Evolutionary conservation across 2,797 vertebrate genomes (phyloP), one percentile per base, ranked within the genome.

Genomic region (Carduelis carduelis): DNA sequence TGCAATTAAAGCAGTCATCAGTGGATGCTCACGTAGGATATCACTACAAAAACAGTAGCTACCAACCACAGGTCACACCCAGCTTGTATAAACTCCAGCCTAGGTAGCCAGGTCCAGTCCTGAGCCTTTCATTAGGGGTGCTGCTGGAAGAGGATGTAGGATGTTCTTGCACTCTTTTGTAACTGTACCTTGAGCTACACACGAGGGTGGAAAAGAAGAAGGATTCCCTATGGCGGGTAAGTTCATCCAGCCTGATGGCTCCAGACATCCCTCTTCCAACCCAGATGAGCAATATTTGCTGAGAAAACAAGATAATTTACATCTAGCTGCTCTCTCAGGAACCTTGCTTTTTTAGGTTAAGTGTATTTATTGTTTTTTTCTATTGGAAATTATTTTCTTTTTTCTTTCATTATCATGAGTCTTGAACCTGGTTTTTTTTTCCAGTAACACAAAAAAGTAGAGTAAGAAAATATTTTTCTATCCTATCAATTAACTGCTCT

Each of bases 41-140:
- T 63, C 70, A 90, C 87, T 90, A 85, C 87, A 89, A 90, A 94
- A 94, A 11, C 81, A 93, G 22, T 43, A 74, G 81, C 85, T 63
- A 68, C 78, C 68, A 87, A 96, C 81, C 92, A 90, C 78, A 87
- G 60, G 90, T 83, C 93, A 96, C 95, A 92, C 94, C 89, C 95
- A 93, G 61, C 53, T 74, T 53, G 70, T 96, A 94, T 96, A 97
- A 93, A 94, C 70, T 82, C 83, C 59, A 74, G 50, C 63, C 84
- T 39, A 26, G 5, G 66, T 20, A 81, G 80, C 22, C 21, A 84
- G 60, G 75, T 76, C 49, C 61, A 93, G 66, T 37, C 64, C 41
- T 14, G 78, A 93, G 65, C 55, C 65, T 81, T 63, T 76, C 10
- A 3, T 63, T 69, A 70, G 34, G 52, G 34, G 12, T 32, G 70